phyloP scores from a whole-genome alignment of 2,888 invertebrate genomes.

The Mimachlamys varia region DNA sequence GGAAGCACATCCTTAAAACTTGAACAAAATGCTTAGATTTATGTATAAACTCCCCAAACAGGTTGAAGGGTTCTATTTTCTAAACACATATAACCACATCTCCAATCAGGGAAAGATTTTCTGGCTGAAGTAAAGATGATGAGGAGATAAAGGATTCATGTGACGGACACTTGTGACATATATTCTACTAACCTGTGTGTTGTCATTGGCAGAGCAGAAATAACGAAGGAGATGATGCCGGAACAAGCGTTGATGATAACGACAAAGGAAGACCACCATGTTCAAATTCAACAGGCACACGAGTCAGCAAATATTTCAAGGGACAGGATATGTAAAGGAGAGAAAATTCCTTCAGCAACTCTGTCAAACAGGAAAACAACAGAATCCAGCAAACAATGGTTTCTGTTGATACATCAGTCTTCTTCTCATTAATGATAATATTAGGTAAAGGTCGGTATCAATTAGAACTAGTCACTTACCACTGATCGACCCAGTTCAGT shows the following conservation, averaged over 20 bases:
- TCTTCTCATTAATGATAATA: neutral
- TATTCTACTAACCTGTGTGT: conserved; percentile 40
- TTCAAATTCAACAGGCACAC: conserved; percentile 37
- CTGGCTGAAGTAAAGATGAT: too few species aligned
- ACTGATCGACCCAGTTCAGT: too few species aligned
- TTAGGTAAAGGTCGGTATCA: too few species aligned
- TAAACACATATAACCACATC: too few species aligned
- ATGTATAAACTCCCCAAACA: too few species aligned
- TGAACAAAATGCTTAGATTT: too few species aligned
- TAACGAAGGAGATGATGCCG: conserved; percentile 40
- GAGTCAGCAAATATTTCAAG: neutral
- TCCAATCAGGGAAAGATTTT: too few species aligned
- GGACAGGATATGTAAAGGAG: conserved; percentile 54
- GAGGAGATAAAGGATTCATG: too few species aligned
- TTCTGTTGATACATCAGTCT: neutral
- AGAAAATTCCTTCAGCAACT: conserved; percentile 61
- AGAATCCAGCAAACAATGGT: conserved; percentile 29
- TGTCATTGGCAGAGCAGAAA: conserved; percentile 24
- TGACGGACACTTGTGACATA: neutral
- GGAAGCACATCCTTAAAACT: too few species aligned
- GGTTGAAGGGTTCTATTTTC: too few species aligned
- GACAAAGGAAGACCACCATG: conserved; percentile 60
- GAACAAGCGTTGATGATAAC: conserved; percentile 60
- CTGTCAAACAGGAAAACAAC: conserved; percentile 49
- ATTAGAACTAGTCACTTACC: too few species aligned